phyloP scores from a whole-genome alignment of 2,113 vertebrate genomes.

The Bos indicus region DNA sequence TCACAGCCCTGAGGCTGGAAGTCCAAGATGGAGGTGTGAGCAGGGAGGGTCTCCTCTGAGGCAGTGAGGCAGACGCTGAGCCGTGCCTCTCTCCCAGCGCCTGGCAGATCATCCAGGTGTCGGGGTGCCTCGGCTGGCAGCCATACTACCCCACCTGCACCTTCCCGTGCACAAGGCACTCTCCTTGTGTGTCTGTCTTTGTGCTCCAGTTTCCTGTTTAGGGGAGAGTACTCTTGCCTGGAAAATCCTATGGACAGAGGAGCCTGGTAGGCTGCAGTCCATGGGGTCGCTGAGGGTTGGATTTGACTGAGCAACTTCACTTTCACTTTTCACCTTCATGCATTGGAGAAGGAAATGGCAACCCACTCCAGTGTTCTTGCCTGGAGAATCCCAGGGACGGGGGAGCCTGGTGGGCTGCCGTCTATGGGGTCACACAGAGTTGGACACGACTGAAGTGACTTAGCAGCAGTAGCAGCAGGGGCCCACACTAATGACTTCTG shows the following conservation, averaged over 20 bases:
- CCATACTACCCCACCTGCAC: background rate
- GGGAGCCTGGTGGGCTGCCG: too few relatives aligned
- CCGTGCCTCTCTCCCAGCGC: fast-evolving
- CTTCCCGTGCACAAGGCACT: fast-evolving
- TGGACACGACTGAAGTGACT: too few relatives aligned
- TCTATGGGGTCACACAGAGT: too few relatives aligned
- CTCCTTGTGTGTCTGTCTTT: background rate
- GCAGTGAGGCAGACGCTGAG: fast-evolving
- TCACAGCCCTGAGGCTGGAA: background rate
- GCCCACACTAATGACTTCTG: fast-evolving
- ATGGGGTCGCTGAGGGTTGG: too few relatives aligned
- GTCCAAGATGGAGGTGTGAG: fast-evolving
- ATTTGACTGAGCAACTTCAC: too few relatives aligned
- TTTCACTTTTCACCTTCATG: too few relatives aligned
- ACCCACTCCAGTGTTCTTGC: too few relatives aligned
- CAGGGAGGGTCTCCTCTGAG: background rate
- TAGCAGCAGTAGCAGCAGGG: too few relatives aligned
- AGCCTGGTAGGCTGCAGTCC: too few relatives aligned
- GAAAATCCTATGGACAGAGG: too few relatives aligned
- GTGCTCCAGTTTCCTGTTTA: background rate
- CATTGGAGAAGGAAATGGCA: too few relatives aligned
- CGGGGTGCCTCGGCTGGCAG: fast-evolving
- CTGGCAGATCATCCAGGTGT: fast-evolving
- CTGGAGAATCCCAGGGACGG: too few relatives aligned
- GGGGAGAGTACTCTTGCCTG: background rate